Conservation (phyloP, 2,888 invertebrate species). For the Cotesia congregata region DNA sequence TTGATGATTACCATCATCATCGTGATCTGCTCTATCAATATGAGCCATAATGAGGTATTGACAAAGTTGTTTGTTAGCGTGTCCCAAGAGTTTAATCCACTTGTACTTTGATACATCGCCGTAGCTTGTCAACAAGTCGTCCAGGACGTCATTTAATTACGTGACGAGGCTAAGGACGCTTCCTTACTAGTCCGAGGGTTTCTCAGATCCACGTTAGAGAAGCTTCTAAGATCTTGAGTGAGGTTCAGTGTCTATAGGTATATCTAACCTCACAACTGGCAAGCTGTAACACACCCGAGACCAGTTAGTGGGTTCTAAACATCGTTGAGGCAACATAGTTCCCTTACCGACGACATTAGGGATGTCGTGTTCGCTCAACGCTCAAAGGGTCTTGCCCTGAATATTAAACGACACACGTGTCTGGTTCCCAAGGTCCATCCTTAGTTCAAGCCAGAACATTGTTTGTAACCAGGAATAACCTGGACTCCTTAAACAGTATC, state of each 20-base stretch:
- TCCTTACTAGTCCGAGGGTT: conserved; percentile 16
- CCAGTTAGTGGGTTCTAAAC: conserved; percentile 38
- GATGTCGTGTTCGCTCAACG: conserved; percentile 49
- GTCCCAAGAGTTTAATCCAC: conserved; percentile 51
- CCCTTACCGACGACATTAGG: conserved; percentile 45
- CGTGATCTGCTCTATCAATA: background rate
- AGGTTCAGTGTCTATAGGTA: background rate
- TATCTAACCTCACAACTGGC: background rate
- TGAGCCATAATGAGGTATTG: background rate
- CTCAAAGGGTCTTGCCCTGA: conserved; percentile 58
- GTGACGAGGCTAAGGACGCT: conserved; percentile 53
- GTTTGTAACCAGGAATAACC: no score
- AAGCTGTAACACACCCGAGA: conserved; percentile 18
- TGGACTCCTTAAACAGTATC: no score
- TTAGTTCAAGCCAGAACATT: no score
- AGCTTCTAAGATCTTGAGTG: background rate
- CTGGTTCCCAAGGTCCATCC: background rate
- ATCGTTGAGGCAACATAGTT: conserved; percentile 27
- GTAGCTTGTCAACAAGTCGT: conserved; percentile 61
- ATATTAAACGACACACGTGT: conserved; percentile 60
- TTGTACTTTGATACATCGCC: conserved; percentile 61
- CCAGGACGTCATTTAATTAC: conserved; percentile 65
- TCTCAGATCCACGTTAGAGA: conserved; percentile 6
- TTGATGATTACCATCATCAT: background rate
- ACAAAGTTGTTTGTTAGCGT: conserved; percentile 2